These are phyloP conservation scores for Atethmia centrago DNA, from an alignment of 2,888 invertebrate species.

Conservation along the genomic window DNA sequence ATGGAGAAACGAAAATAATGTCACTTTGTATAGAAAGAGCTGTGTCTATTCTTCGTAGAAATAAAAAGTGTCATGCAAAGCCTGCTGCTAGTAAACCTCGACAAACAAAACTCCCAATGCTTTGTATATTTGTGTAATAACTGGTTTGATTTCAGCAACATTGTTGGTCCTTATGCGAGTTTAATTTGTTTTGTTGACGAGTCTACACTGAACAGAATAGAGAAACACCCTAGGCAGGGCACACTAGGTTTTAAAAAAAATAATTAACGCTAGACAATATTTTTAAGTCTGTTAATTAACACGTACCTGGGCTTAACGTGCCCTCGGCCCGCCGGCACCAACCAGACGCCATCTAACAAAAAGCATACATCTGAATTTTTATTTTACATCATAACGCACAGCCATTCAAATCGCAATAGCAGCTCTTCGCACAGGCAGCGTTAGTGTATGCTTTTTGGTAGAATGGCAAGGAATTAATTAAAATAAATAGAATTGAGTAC, in stretches of 20 bases:
- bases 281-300: constrained; percentile 35
- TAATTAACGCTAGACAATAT: constrained; percentile 34
- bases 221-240: neutral
- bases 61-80: too few relatives aligned
- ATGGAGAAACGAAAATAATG: too few relatives aligned
- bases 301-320: constrained; percentile 67
- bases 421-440: constrained; percentile 77
- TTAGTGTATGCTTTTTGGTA: constrained; percentile 82
- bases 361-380: constrained; percentile 81
- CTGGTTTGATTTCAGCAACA: constrained; percentile 1
- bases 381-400: constrained; percentile 79
- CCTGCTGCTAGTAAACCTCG: too few relatives aligned
- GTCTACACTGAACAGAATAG: neutral
- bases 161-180: neutral
- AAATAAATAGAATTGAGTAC: constrained; percentile 1
- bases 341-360: constrained; percentile 82
- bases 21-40: too few relatives aligned
- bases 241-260: constrained; percentile 12
- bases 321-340: constrained; percentile 46
- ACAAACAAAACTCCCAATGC: neutral
- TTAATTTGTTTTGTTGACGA: constrained; percentile 3
- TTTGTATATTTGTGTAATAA: neutral
- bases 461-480: constrained; percentile 41
- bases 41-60: too few relatives aligned
- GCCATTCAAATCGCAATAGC: constrained; percentile 84